Evolutionary conservation across 2,113 vertebrate species (phyloP).

Genomic region (Microcebus ravelobensis): DNA sequence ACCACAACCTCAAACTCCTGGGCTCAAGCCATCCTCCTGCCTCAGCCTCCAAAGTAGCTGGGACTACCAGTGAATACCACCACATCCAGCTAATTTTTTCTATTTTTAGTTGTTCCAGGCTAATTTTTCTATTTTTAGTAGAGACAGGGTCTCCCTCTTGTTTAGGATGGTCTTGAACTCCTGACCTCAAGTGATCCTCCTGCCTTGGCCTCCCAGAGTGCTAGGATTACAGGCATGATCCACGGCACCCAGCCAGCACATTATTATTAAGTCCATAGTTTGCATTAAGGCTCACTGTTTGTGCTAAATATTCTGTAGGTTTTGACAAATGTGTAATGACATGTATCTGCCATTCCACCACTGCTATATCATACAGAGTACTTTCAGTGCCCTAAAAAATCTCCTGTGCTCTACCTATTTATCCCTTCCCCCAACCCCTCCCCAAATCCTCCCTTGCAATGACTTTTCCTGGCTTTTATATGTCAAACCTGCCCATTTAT

Average conservation of each 20-base stretch:
- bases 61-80: no score
- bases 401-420: background rate
- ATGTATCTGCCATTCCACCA: background rate
- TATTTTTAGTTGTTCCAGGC: no score
- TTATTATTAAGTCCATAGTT: background rate
- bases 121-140: no score
- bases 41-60: no score
- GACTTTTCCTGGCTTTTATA: constrained; percentile 6
- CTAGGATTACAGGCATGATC: no score
- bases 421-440: background rate
- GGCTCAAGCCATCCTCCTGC: no score
- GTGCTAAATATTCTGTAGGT: background rate
- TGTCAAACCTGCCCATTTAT: background rate
- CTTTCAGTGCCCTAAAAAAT: background rate
- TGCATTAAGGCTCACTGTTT: background rate
- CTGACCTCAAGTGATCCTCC: no score
- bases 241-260: background rate
- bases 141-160: no score
- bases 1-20: no score
- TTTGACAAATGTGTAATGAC: background rate
- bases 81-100: no score
- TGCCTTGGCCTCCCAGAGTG: no score
- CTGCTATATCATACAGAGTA: background rate
- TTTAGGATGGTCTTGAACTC: no score
- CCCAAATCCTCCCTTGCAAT: background rate